These are phyloP conservation scores for Ellobium chinense DNA, from an alignment of 2,888 invertebrate species.

Conservation along the genomic window DNA sequence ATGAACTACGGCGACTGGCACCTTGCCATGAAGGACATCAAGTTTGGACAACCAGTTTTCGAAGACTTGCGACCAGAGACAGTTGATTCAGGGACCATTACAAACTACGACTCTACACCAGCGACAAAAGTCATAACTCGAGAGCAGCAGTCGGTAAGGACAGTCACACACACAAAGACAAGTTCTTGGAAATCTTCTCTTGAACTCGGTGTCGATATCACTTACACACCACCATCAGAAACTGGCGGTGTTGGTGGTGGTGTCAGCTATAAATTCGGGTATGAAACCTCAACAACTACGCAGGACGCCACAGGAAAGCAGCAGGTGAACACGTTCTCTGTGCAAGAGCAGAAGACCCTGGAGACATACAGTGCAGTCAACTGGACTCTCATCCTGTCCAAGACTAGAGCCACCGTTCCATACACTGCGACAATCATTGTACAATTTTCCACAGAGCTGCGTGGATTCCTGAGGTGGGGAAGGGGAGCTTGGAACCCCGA, in stretches of 20 bases:
- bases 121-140: too few relatives aligned
- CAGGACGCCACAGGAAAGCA: neutral
- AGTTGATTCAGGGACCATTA: too few relatives aligned
- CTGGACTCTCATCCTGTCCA: neutral
- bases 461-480: slow-evolving; percentile 25
- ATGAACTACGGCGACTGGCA: slow-evolving; percentile 21
- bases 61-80: neutral
- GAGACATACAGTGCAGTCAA: neutral
- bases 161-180: too few relatives aligned
- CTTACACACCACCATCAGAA: too few relatives aligned
- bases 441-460: slow-evolving; percentile 23
- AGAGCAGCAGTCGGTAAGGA: too few relatives aligned
- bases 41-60: neutral
- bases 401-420: slow-evolving; percentile 14
- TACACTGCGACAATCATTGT: slow-evolving; percentile 8
- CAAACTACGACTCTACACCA: too few relatives aligned
- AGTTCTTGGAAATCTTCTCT: too few relatives aligned
- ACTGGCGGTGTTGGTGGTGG: too few relatives aligned
- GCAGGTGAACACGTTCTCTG: neutral
- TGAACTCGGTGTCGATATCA: too few relatives aligned
- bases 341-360: neutral
- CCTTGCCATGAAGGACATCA: neutral
- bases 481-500: neutral
- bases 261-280: slow-evolving; percentile 5
- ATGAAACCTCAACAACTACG: neutral